Evolutionary conservation across 2,888 invertebrate genomes (phyloP).

Genomic region (Synanthedon vespiformis): DNA sequence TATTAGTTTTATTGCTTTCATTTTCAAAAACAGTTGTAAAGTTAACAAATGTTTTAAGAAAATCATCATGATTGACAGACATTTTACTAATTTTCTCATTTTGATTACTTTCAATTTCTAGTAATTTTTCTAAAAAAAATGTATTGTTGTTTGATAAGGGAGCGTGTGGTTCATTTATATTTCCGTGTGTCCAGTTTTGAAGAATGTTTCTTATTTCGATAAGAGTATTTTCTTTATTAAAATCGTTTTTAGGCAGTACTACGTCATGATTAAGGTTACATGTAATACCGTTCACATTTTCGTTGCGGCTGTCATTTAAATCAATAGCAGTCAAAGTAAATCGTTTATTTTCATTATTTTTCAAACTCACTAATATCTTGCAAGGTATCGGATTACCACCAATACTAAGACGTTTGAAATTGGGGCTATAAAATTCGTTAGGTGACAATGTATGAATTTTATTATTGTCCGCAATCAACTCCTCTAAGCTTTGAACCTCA

Average conservation of each 20-base stretch:
- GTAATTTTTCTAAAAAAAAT: conserved; percentile 1
- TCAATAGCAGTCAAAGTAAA: conserved; percentile 26
- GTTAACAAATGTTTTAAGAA: conserved; percentile 1
- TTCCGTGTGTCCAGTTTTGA: conserved; percentile 5
- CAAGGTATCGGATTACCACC: conserved; percentile 48
- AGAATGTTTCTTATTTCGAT: conserved; percentile 19
- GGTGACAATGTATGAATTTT: conserved; percentile 24
- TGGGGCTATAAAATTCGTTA: conserved; percentile 28
- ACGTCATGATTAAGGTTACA: conserved; percentile 11
- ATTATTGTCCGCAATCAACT: conserved; percentile 39
- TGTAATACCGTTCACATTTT: conserved; percentile 24
- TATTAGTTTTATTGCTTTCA: conserved; percentile 10
- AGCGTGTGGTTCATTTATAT: not conserved
- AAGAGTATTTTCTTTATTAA: conserved; percentile 5
- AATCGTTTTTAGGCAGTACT: conserved; percentile 2
- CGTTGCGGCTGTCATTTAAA: conserved; percentile 16
- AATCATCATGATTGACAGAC: too few relatives aligned
- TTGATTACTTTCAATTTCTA: not conserved
- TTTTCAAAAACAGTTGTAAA: conserved; percentile 1
- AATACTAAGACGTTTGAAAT: conserved; percentile 32
- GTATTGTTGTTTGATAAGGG: conserved; percentile 2
- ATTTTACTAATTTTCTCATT: too few relatives aligned
- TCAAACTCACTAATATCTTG: conserved; percentile 24
- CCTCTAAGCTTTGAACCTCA: conserved; percentile 23
- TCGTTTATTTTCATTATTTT: conserved; percentile 8